Conservation (phyloP, 2,113 vertebrate species). For the Diadophis punctatus region DNA sequence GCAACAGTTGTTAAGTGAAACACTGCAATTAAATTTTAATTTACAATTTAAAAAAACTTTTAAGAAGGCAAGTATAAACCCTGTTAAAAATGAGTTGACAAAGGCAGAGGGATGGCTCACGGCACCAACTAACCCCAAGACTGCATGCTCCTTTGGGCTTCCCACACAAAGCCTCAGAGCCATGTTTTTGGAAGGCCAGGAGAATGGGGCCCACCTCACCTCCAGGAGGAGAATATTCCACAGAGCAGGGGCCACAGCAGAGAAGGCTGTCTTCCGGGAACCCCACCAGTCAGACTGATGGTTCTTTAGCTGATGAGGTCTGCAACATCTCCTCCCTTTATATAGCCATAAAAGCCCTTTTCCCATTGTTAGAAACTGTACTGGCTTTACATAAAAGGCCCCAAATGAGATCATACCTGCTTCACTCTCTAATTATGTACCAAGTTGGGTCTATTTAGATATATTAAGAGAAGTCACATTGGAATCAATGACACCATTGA, state of each 20-base stretch:
- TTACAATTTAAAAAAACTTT: not conserved
- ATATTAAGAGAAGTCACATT: not conserved
- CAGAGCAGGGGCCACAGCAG: not conserved
- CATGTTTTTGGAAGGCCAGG: not conserved
- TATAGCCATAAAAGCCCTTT: not conserved
- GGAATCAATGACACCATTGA: not conserved
- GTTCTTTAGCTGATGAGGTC: not conserved
- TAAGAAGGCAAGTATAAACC: not conserved
- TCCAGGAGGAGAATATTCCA: not conserved
- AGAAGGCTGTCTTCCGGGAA: not conserved
- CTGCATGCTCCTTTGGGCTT: not conserved
- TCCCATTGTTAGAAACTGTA: no score
- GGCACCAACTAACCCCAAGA: not conserved
- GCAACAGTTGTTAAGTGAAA: not conserved
- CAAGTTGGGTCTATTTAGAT: not conserved
- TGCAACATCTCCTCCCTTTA: not conserved
- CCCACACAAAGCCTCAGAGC: not conserved
- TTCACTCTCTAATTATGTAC: not conserved
- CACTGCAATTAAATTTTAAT: not conserved
- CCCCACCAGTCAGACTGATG: not conserved
- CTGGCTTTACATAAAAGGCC: not conserved
- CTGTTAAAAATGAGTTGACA: not conserved
- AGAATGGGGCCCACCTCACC: not conserved
- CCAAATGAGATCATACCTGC: not conserved
- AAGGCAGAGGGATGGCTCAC: not conserved